A percentile compares a stretch with the other conserved stretches of the same genome.
phyloP scores from a whole-genome alignment of 2,888 invertebrate genomes.

The Vandiemenella viatica region DNA sequence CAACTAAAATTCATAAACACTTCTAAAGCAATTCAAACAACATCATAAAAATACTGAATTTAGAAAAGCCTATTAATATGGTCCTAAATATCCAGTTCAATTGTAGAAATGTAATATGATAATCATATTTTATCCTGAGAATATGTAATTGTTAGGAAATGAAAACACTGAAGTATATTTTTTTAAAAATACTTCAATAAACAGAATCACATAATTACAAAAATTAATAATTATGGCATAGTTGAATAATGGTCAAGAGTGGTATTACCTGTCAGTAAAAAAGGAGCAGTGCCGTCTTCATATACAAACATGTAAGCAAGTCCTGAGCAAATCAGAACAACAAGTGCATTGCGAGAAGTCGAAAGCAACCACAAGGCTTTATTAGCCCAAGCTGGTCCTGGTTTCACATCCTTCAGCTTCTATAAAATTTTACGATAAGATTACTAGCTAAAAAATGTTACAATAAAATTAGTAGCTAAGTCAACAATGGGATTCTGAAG shows the following conservation, averaged over 20 bases:
- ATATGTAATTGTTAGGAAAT: no score
- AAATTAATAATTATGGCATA: no score
- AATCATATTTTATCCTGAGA: no score
- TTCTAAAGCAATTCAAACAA: neutral
- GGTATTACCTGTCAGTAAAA: constrained; percentile 59
- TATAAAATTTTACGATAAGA: constrained; percentile 11
- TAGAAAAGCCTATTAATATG: neutral
- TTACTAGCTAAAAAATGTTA: no score
- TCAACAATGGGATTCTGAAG: no score
- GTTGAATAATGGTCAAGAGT: no score
- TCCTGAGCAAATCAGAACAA: constrained; percentile 57
- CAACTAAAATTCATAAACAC: neutral
- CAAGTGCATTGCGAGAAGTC: constrained; percentile 69
- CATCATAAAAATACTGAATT: neutral
- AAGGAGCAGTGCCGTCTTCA: constrained; percentile 37
- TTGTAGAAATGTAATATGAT: no score
- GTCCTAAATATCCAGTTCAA: no score
- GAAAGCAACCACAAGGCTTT: constrained; percentile 61
- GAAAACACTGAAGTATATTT: no score
- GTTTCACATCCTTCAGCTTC: constrained; percentile 18
- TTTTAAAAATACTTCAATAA: no score
- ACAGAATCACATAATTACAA: no score
- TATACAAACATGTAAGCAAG: constrained; percentile 42
- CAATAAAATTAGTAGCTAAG: no score
- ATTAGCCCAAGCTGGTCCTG: constrained; percentile 30